phyloP scores from a whole-genome alignment of 2,113 vertebrate species.

The Pan troglodytes region DNA sequence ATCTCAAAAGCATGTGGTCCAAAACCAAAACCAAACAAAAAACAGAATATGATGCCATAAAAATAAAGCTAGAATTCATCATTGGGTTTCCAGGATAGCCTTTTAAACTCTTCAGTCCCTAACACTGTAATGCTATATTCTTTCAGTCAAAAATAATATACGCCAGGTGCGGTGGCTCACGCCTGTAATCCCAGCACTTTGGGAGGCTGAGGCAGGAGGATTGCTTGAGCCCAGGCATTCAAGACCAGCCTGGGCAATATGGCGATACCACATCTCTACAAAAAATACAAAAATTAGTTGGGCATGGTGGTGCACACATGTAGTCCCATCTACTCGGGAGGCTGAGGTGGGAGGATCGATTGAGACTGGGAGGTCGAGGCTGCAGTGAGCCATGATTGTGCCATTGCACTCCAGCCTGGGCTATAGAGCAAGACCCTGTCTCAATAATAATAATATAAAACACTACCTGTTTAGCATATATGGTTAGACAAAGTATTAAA shows the following conservation, averaged over 20 bases:
- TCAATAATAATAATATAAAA: background rate
- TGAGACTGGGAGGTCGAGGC: background rate
- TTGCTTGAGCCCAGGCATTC: background rate
- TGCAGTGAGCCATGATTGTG: background rate
- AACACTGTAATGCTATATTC: background rate
- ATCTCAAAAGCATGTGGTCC: conserved; percentile 33
- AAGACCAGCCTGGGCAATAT: background rate
- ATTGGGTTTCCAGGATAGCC: background rate
- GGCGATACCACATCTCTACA: background rate
- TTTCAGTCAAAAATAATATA: background rate
- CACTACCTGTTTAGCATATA: background rate
- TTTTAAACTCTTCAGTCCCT: background rate
- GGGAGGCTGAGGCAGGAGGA: background rate
- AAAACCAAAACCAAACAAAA: conserved; percentile 48
- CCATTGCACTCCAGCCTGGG: background rate
- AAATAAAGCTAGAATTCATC: conserved; percentile 29
- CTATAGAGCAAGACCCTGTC: background rate
- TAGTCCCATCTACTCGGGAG: background rate
- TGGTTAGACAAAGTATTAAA: background rate
- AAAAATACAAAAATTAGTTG: background rate
- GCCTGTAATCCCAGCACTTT: background rate
- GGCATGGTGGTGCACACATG: background rate
- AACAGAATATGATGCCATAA: background rate
- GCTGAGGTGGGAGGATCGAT: background rate
- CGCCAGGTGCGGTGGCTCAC: background rate